Base-by-base conservation (phyloP, 2,113 vertebrate genomes). In the Willisornis vidua region DNA sequence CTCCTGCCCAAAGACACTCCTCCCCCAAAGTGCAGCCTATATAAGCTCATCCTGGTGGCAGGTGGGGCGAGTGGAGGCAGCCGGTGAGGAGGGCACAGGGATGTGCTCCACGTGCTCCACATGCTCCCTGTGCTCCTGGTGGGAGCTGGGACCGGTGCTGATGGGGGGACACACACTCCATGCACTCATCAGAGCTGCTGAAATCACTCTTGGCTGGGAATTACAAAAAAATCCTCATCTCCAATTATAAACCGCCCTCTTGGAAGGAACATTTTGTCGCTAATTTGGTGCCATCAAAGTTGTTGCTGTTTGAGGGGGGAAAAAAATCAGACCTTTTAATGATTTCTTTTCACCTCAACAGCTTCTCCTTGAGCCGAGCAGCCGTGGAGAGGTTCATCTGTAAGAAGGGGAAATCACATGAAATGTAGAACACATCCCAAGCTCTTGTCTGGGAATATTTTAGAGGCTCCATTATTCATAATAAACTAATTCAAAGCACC, bases 381-480 rank as follows among this genome's bases (percentile, higher is more conserved):
- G 19, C 45, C 2, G 0, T 1, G 19, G 63, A 26, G 65, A 68
- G 61, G 22, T 12, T 23, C 46, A 4, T 1, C 48, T 33, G 13
- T 9, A 55, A 28, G 71, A 10, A 4, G 12, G 2, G 43, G 1
- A n/a, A 65, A 51, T 1, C 52, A 3, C 37, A 6, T 46, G 26
- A 12, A 3, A 23, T 1, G 52, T 35, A 41, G 57, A 74, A 25
- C 0, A 0, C 0, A 1, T 7, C 58, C 62, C 1, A 0, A 1
- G 1, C 3, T 8, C 31, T 11, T 16, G 25, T 26, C 14, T 6
- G 25, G 16, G 51, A 31, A 6, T 1, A 1, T 28, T 45, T 9
- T 1, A 23, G 61, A 76, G 43, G 33, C 35, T 33, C 33, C 6
- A 0, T 35, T 48, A 4, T n/a, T 52, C 9, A 5, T 2, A 19